Evolutionary conservation across 2,113 vertebrate species (phyloP), one percentile per base, ranked within the genome.

Genomic region (Anseranas semipalmata): DNA sequence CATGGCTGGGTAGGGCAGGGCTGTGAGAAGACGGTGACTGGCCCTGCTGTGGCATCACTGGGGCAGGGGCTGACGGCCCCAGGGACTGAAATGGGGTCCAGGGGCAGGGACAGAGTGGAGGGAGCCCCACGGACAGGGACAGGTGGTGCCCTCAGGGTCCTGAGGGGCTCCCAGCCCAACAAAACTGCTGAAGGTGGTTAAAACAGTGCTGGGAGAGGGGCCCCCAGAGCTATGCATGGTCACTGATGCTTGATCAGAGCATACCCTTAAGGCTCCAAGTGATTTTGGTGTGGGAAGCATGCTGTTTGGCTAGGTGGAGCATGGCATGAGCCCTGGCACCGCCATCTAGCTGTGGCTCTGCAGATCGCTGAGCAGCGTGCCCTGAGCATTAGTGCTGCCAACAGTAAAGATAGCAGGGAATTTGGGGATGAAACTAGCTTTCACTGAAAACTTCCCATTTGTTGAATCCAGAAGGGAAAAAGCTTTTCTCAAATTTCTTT

Each of bases 31-130:
- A 25, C 50, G 41, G n/a, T 70, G 27, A 48, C 25, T 3, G 10
- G n/a, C 28, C 20, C 25, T 41, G 27, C n/a, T 53, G 17, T 0
- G 3, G 7, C 2, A 1, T 46, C 0, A 1, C 7, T 0, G 6
- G 37, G 24, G 33, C 62, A 74, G 30, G 16, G 39, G 6, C 21
- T 50, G 50, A 33, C 0, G 1, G 12, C 15, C 8, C 2, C 0
- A 3, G 41, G 6, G 48, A 17, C 41, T 76, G 63, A 9, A 15
- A 24, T 33, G 30, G 58, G 25, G 58, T 14, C 25, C 10, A 63
- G 30, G 28, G n/a, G 35, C 17, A 11, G 35, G 11, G 25, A 14
- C 41, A 33, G 25, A 4, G 4, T 75, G 35, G 10, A 11, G 27
- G 12, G 6, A 87, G 39, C 27, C 15, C 52, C 50, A 8, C 13